These are phyloP conservation scores for Gymnocheta viridis DNA, from an alignment of 2,888 invertebrate genomes.

Conservation along the genomic window DNA sequence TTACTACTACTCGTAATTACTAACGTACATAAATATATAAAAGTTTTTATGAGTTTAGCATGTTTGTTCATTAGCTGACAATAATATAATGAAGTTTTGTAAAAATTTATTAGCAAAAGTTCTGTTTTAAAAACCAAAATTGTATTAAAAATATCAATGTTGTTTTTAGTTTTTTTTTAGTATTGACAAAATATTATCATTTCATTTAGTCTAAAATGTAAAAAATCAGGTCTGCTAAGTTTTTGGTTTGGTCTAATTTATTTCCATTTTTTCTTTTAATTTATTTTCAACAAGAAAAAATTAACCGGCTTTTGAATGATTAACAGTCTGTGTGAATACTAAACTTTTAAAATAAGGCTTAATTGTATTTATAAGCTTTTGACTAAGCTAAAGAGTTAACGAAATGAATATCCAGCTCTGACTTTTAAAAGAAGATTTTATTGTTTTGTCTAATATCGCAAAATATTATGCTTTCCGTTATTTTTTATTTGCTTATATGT, in stretches of 20 bases:
- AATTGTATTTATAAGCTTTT: neutral
- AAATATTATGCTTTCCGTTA: no score
- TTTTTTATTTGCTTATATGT: no score
- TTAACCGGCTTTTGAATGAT: no score
- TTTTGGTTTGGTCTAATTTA: neutral
- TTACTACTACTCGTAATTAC: slow-evolving; percentile 26
- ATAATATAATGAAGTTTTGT: slow-evolving; percentile 17
- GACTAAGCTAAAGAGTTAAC: neutral
- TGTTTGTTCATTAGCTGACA: slow-evolving; percentile 59
- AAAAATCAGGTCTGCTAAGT: neutral
- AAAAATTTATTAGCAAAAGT: slow-evolving; percentile 5
- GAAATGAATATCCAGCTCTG: no score
- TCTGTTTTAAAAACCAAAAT: neutral
- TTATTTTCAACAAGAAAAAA: no score
- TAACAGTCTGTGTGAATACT: neutral
- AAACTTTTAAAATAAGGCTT: neutral
- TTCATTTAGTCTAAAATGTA: neutral
- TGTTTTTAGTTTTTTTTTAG: neutral
- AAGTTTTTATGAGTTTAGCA: slow-evolving; percentile 58
- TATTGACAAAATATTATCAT: neutral
- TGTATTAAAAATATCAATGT: neutral
- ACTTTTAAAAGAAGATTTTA: no score
- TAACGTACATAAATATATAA: neutral
- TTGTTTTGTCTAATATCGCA: no score
- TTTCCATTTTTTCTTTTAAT: neutral